These are phyloP conservation scores for Drosophila rubida DNA, from an alignment of 2,888 invertebrate species.

Conservation along the genomic window DNA sequence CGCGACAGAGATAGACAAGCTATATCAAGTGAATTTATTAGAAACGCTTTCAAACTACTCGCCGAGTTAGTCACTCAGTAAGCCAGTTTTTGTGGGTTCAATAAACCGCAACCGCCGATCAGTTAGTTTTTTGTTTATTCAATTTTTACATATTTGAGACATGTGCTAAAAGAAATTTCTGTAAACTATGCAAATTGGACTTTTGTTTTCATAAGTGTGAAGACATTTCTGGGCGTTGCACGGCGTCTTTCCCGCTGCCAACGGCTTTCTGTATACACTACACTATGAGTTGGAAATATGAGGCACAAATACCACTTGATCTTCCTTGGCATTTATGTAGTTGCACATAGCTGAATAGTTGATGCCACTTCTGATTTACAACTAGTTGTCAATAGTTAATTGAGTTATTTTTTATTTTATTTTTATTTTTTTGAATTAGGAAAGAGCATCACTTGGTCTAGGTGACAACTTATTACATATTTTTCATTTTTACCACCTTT, in stretches of 20 bases:
- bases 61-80: conserved; percentile 43
- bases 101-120: conserved; percentile 51
- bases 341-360: too few species aligned
- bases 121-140: conserved; percentile 16
- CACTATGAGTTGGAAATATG: neutral
- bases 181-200: neutral
- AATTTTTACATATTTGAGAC: conserved; percentile 7
- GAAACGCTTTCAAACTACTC: conserved; percentile 34
- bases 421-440: too few species aligned
- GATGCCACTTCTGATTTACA: too few species aligned
- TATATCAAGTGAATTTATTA: conserved; percentile 15
- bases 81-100: conserved; percentile 47
- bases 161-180: conserved; percentile 18
- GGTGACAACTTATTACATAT: neutral
- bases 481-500: neutral
- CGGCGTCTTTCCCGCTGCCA: conserved; percentile 6
- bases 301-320: too few species aligned
- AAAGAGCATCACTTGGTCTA: neutral
- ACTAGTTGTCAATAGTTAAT: too few species aligned
- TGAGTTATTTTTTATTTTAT: too few species aligned
- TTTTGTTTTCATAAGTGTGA: conserved; percentile 35
- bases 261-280: neutral
- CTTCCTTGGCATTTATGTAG: too few species aligned
- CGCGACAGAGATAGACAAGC: neutral
- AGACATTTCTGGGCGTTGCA: neutral